phyloP scores from a whole-genome alignment of 1,140 invertebrate species.

The Carposina sasakii region DNA sequence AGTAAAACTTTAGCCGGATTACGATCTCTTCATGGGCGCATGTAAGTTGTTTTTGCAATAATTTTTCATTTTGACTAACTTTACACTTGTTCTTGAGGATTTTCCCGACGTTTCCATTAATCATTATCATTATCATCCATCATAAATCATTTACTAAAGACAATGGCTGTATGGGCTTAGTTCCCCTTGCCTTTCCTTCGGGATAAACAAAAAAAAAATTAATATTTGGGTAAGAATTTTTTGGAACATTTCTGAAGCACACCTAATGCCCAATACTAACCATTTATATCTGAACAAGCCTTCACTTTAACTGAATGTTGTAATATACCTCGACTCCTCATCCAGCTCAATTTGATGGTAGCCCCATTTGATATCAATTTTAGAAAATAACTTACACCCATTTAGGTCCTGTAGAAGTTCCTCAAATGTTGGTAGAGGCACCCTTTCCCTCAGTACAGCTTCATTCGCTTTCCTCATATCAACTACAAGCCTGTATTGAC shows the following conservation, averaged over 20 bases:
- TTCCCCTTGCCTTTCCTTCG: too few relatives aligned
- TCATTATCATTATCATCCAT: too few relatives aligned
- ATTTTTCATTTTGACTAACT: too few relatives aligned
- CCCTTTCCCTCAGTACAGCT: slow-evolving; percentile 32
- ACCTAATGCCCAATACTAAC: slow-evolving; percentile 23
- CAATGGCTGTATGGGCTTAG: too few relatives aligned
- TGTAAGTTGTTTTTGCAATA: too few relatives aligned
- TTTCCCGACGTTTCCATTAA: too few relatives aligned
- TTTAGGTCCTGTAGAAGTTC: slow-evolving; percentile 24
- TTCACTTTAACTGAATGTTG: slow-evolving; percentile 23
- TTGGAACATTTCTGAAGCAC: slow-evolving; percentile 28
- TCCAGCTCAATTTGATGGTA: slow-evolving; percentile 35
- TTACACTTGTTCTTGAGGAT: too few relatives aligned
- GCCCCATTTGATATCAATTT: slow-evolving; percentile 29
- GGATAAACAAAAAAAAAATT: too few relatives aligned
- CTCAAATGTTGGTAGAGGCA: slow-evolving; percentile 31
- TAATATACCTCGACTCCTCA: slow-evolving; percentile 21
- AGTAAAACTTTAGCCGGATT: too few relatives aligned
- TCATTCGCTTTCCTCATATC: slow-evolving; percentile 34
- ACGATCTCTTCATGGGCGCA: too few relatives aligned
- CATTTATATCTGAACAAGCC: slow-evolving; percentile 26
- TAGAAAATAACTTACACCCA: slow-evolving; percentile 18
- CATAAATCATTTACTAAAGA: too few relatives aligned
- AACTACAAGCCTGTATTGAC: slow-evolving; percentile 3
- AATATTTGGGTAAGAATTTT: slow-evolving; percentile 13